Conservation (phyloP, 1,140 invertebrate genomes). For the Drosophila seguyi region DNA sequence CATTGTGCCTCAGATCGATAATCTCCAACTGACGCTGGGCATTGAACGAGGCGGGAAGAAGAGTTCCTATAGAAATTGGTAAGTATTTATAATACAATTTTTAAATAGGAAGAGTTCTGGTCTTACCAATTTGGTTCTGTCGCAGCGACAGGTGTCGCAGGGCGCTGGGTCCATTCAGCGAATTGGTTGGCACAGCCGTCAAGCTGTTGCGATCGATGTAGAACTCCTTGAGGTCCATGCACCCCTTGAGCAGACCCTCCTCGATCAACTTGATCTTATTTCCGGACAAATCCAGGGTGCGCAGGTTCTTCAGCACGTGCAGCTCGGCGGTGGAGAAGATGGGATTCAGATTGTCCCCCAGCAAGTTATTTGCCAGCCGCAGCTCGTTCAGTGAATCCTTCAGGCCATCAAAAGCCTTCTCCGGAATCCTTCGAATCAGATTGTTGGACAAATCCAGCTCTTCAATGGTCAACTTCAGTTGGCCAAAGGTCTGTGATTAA, state of each 20-base stretch:
- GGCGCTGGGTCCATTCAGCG: conserved; percentile 91
- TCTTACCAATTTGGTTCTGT: conserved; percentile 92
- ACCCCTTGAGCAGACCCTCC: conserved; percentile 93
- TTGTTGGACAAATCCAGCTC: conserved; percentile 93
- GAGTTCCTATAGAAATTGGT: conserved; percentile 86
- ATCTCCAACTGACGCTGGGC: conserved; percentile 89
- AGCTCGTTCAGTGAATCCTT: conserved; percentile 89
- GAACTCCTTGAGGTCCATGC: conserved; percentile 90
- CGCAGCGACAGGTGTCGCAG: conserved; percentile 90
- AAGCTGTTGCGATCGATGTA: conserved; percentile 92
- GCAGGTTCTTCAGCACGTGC: conserved; percentile 90
- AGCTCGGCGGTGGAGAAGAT: conserved; percentile 95
- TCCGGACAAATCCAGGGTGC: conserved; percentile 90
- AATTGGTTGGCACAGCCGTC: conserved; percentile 89
- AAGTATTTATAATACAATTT: not conserved
- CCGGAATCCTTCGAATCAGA: conserved; percentile 91
- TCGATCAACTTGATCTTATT: conserved; percentile 93
- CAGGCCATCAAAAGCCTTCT: conserved; percentile 90
- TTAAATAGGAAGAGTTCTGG: not conserved
- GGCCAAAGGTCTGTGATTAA: conserved; percentile 86
- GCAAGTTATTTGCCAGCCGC: conserved; percentile 91
- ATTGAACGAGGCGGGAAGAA: conserved; percentile 89
- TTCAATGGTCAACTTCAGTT: conserved; percentile 88
- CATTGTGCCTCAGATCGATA: conserved; percentile 92
- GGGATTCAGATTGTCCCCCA: conserved; percentile 95